A percentile compares a stretch with the other conserved stretches of the same genome.
These are phyloP conservation scores for Sebastes oblongus DNA, from an alignment of 2,797 vertebrate species.

Conservation along the genomic window DNA sequence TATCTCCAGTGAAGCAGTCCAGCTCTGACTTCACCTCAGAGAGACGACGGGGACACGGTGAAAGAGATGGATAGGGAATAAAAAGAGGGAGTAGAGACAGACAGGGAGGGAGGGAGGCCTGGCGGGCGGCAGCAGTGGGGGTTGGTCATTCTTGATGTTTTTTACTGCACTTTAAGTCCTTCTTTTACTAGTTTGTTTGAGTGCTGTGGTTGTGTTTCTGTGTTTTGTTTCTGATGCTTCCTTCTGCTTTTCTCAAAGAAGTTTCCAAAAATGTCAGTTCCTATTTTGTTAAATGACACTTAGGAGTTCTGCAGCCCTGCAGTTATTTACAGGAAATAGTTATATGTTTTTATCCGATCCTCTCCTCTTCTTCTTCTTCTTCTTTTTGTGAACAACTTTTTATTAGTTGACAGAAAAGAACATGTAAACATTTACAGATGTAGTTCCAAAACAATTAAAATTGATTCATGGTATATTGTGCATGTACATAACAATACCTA, in stretches of 20 bases:
- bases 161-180: slow-evolving; percentile 52
- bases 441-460: too few relatives aligned
- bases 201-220: slow-evolving; percentile 18
- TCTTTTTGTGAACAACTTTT: too few relatives aligned
- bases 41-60: slow-evolving; percentile 35
- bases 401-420: too few relatives aligned
- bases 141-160: slow-evolving; percentile 52
- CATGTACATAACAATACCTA: too few relatives aligned
- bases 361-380: too few relatives aligned
- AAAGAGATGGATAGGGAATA: slow-evolving; percentile 65
- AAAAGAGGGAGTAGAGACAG: slow-evolving; percentile 59
- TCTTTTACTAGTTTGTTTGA: slow-evolving; percentile 30
- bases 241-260: slow-evolving; percentile 28
- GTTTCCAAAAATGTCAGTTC: neutral
- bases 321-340: neutral
- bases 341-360: neutral
- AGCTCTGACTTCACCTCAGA: slow-evolving; percentile 56
- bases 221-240: neutral
- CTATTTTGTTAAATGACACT: neutral
- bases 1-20: slow-evolving; percentile 51
- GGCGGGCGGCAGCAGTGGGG: slow-evolving; percentile 59
- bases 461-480: too few relatives aligned
- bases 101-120: slow-evolving; percentile 46
- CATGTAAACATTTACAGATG: too few relatives aligned
- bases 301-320: neutral